Conservation (phyloP, 2,888 invertebrate genomes). For the Lamellibrachia satsuma region DNA sequence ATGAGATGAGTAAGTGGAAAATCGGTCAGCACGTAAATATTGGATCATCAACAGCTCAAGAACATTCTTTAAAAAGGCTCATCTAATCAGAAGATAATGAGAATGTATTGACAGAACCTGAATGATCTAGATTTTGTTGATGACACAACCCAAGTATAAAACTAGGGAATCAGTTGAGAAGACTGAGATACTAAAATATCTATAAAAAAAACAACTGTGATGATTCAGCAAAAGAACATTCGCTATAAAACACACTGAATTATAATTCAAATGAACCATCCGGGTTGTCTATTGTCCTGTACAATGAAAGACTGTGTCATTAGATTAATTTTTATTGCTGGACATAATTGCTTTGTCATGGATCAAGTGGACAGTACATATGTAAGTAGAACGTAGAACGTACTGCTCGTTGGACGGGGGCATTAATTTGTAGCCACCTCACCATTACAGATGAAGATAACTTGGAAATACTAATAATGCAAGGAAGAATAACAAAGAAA, state of each 20-base stretch:
- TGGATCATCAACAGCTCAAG: background rate
- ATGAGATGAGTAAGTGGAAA: background rate
- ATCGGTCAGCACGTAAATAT: too few relatives aligned
- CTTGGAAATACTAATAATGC: background rate
- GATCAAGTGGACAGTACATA: background rate
- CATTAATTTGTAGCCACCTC: background rate
- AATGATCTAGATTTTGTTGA: background rate
- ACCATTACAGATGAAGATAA: background rate
- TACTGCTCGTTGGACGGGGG: background rate
- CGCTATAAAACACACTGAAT: background rate
- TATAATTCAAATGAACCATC: background rate
- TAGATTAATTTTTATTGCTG: background rate
- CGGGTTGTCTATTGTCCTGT: background rate
- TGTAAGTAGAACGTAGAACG: background rate
- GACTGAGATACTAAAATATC: background rate
- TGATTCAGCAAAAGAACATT: background rate
- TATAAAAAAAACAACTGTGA: background rate
- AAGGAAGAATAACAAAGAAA: background rate
- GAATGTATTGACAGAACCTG: background rate
- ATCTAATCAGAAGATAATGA: background rate
- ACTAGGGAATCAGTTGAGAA: background rate
- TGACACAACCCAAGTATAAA: background rate
- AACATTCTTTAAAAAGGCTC: background rate
- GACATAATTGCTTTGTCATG: background rate
- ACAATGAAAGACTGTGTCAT: background rate